Base-by-base conservation (phyloP, 2,888 invertebrate genomes). In the Acanthopleura granulata region DNA sequence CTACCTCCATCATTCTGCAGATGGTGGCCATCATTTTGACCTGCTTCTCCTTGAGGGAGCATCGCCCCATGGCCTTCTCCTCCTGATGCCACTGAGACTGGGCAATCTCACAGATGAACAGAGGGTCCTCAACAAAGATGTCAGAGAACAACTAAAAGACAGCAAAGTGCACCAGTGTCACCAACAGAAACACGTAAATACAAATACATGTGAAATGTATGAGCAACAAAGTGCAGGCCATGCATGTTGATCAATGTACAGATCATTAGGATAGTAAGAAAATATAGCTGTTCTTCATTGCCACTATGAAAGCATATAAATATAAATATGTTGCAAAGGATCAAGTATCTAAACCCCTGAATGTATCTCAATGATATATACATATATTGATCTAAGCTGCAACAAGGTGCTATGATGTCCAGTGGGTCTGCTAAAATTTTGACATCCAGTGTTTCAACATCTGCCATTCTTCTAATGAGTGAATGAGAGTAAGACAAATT, bases 121-220 rank as follows among this genome's bases (percentile, higher is more conserved):
- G 77, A 14, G 90, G 89, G 76, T 90, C 89, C 74, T 90, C 89
- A 27, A 85, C 85, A 82, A 85, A 89, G 69, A 85, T 83, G 22
- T 85, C 89, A 57, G 86, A 81, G 77, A 89, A 90, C 76, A 90
- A 77, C 89, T 90, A 82, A 4, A 81, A 78, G 27, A 71, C 72
- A 77, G 40, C 40, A 69, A 29, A 62, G n/a, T n/a, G n/a, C n/a
- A n/a, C 29, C 40, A 62, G 6, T 16, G 25, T 27, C 18, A 62
- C n/a, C 70, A 15, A n/a, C n/a, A 40, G 40, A 40, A 40, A 50
- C 4, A 30, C 22, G 11, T 18, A 15, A 22, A 69, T 30, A 61
- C 16, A 51, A 61, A 25, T 49, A 73, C 12, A 14, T 18, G 18
- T 51, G 14, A 51, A 51, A 14, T 51, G 18, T 51, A 15, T 51